A percentile compares a stretch with the other conserved stretches of the same genome.
phyloP scores from a whole-genome alignment of 2,113 vertebrate genomes.

The Mandrillus leucophaeus region DNA sequence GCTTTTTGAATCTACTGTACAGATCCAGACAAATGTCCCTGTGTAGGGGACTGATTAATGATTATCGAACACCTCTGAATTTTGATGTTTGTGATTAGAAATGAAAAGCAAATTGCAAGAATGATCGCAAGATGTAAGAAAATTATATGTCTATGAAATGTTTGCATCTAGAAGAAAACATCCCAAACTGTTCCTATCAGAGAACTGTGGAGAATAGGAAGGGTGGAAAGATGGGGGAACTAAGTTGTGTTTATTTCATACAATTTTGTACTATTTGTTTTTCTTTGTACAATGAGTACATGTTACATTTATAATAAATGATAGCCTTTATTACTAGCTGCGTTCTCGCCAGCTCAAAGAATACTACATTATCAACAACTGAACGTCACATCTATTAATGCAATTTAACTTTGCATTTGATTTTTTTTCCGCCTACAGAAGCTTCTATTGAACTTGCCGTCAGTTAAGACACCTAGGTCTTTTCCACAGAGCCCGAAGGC shows the following conservation, averaged over 20 bases:
- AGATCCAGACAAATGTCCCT: neutral
- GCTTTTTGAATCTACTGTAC: neutral
- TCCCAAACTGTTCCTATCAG: neutral
- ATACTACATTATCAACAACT: neutral
- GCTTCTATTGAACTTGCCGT: neutral
- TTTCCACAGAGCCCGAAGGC: slow-evolving; percentile 38
- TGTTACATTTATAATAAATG: slow-evolving; percentile 20
- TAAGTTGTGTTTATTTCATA: neutral
- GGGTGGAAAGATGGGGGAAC: neutral
- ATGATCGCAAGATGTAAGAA: neutral
- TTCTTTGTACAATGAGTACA: neutral
- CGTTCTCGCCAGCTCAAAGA: neutral
- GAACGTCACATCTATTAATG: neutral
- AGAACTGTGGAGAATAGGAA: neutral
- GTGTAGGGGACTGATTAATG: neutral
- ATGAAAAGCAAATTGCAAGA: neutral
- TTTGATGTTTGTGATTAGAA: neutral
- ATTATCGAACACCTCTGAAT: neutral
- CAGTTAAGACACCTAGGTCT: neutral
- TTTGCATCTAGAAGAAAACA: slow-evolving; percentile 19
- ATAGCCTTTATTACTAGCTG: neutral
- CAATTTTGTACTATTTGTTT: neutral
- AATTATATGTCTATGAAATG: slow-evolving; percentile 34
- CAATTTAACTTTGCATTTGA: neutral
- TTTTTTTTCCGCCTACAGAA: slow-evolving; percentile 42